These are phyloP conservation scores for Temnothorax rugatulus DNA, from an alignment of 2,888 invertebrate genomes.

Conservation along the genomic window DNA sequence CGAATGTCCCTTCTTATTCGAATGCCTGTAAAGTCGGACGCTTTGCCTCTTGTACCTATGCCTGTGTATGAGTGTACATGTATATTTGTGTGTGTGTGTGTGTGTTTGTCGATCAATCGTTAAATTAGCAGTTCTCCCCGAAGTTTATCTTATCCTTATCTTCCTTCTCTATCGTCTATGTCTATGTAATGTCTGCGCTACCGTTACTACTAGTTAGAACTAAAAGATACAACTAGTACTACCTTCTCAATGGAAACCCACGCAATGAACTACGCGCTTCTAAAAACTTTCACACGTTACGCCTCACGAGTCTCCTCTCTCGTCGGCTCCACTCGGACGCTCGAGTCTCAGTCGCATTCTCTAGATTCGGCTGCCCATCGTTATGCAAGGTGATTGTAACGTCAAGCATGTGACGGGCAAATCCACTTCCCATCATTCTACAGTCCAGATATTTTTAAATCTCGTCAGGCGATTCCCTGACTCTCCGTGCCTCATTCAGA, in stretches of 20 bases:
- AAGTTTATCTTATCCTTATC: conserved; percentile 52
- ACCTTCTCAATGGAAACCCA: conserved; percentile 69
- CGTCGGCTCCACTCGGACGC: conserved; percentile 3
- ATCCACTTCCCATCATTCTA: conserved; percentile 45
- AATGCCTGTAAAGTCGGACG: conserved; percentile 25
- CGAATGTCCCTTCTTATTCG: conserved; percentile 30
- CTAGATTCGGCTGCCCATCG: conserved; percentile 58
- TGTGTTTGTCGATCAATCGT: conserved; percentile 60
- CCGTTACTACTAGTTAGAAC: conserved; percentile 73
- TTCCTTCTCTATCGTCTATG: conserved; percentile 66
- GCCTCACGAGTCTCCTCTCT: conserved; percentile 57
- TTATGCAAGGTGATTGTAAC: conserved; percentile 76
- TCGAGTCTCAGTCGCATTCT: conserved; percentile 46
- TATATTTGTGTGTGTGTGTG: conserved; percentile 30
- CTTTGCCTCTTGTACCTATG: background rate
- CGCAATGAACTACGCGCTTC: conserved; percentile 71
- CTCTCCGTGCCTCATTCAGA: background rate
- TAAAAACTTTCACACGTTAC: conserved; percentile 67
- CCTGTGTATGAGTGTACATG: background rate
- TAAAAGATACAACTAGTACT: conserved; percentile 75
- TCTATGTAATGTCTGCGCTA: conserved; percentile 74
- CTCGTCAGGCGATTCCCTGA: background rate
- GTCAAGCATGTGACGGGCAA: conserved; percentile 69
- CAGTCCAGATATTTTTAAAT: conserved; percentile 60
- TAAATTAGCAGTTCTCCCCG: conserved; percentile 51